Conservation (phyloP, 1,140 invertebrate genomes). For the Tribolium madens region DNA sequence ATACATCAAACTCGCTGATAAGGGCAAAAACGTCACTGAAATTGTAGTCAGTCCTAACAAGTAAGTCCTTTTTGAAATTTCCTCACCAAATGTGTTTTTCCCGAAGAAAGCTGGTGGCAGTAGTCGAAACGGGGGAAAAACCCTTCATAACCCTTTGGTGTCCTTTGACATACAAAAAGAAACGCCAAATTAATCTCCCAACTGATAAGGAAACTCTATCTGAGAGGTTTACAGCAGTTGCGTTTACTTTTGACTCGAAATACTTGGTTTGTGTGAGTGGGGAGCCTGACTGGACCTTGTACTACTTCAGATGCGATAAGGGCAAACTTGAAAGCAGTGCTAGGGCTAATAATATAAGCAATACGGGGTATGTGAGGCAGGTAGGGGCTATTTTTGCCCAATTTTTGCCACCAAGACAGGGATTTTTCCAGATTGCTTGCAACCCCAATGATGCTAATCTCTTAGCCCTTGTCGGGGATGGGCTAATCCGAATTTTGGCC, state of each 20-base stretch:
- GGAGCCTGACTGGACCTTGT: slow-evolving; percentile 82
- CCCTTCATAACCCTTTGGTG: slow-evolving; percentile 77
- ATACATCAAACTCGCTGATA: slow-evolving; percentile 70
- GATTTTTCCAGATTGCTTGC: slow-evolving; percentile 70
- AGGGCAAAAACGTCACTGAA: slow-evolving; percentile 69
- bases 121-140: slow-evolving; percentile 69
- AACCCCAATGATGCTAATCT: slow-evolving; percentile 84
- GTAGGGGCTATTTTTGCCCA: slow-evolving; percentile 47
- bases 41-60: slow-evolving; percentile 75
- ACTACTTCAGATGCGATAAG: slow-evolving; percentile 88
- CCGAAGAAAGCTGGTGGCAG: slow-evolving; percentile 68
- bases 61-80: slow-evolving; percentile 66
- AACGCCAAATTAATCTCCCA: slow-evolving; percentile 73
- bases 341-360: slow-evolving; percentile 76
- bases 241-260: slow-evolving; percentile 84
- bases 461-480: slow-evolving; percentile 79
- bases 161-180: slow-evolving; percentile 72
- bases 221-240: slow-evolving; percentile 76
- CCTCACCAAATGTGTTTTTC: background rate
- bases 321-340: slow-evolving; percentile 82
- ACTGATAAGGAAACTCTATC: slow-evolving; percentile 59
- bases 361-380: slow-evolving; percentile 67
- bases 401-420: too few relatives aligned
- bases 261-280: slow-evolving; percentile 83
- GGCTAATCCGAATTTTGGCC: slow-evolving; percentile 81